These are phyloP conservation scores for Atethmia centrago DNA, from an alignment of 2,888 invertebrate genomes.

Conservation along the genomic window DNA sequence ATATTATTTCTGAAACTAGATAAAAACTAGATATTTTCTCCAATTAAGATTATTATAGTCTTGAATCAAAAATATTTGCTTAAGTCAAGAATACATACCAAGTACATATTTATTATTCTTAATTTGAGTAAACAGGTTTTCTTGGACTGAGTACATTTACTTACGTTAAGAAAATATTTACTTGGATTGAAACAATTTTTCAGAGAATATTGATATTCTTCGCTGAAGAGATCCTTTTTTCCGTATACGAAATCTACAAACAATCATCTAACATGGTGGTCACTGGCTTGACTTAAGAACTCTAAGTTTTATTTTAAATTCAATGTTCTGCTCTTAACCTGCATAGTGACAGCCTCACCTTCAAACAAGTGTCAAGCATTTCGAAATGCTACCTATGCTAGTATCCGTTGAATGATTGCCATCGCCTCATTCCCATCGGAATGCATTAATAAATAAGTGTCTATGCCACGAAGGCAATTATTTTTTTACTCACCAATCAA, in stretches of 20 bases:
- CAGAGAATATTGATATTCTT: too few species aligned
- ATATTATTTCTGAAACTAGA: too few species aligned
- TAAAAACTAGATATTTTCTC: too few species aligned
- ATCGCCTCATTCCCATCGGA: constrained; percentile 65
- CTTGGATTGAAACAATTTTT: too few species aligned
- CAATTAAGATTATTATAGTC: too few species aligned
- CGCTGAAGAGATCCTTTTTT: too few species aligned
- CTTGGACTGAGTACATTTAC: too few species aligned
- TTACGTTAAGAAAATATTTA: too few species aligned
- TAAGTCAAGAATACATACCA: too few species aligned
- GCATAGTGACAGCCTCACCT: neutral
- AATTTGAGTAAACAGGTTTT: too few species aligned
- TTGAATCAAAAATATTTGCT: too few species aligned
- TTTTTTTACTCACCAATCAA: constrained; percentile 82
- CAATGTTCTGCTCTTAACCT: constrained; percentile 1
- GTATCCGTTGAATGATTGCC: constrained; percentile 54
- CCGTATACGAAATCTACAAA: neutral
- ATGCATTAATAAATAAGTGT: constrained; percentile 55
- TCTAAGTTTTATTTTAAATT: neutral
- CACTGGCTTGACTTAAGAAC: neutral
- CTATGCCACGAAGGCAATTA: constrained; percentile 72
- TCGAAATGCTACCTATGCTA: constrained; percentile 39
- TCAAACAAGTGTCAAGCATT: constrained; percentile 37
- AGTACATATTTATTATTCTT: too few species aligned
- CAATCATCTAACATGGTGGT: neutral